A percentile compares a stretch with the other conserved stretches of the same genome.
Evolutionary conservation across 1,140 invertebrate genomes (phyloP).

Genomic region (Ganaspis sp.): DNA sequence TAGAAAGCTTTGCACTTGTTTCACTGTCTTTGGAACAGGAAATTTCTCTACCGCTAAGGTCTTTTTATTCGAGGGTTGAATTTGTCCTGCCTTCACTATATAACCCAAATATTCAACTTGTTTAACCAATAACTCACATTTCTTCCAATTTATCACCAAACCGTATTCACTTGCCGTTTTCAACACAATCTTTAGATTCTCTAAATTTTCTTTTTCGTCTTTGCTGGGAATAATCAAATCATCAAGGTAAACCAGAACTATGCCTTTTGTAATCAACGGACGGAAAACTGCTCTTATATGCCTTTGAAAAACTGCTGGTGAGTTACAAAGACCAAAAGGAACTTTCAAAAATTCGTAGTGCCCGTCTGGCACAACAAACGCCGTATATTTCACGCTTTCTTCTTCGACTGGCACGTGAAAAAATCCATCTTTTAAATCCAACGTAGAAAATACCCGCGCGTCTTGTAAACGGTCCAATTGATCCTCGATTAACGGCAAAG

Average conservation of each 20-base stretch:
- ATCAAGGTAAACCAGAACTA: neutral
- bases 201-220: neutral
- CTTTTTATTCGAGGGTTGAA: neutral
- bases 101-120: slow-evolving; percentile 27
- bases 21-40: neutral
- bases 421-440: slow-evolving; percentile 53
- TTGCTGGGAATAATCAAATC: neutral
- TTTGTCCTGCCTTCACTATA: neutral
- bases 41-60: neutral
- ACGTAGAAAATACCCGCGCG: slow-evolving; percentile 41
- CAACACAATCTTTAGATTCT: neutral
- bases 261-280: neutral
- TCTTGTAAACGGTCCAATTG: slow-evolving; percentile 46
- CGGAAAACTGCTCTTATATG: slow-evolving; percentile 4
- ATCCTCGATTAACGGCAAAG: slow-evolving; percentile 55
- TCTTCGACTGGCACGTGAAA: slow-evolving; percentile 35
- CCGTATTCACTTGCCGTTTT: neutral
- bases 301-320: neutral
- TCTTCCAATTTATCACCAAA: slow-evolving; percentile 13
- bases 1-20: slow-evolving; percentile 24
- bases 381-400: slow-evolving; percentile 49
- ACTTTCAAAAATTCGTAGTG: slow-evolving; percentile 53
- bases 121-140: neutral
- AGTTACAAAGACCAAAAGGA: slow-evolving; percentile 62
- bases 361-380: slow-evolving; percentile 53